Conservation (phyloP, 2,113 vertebrate genomes). For the Oxyura jamaicensis region DNA sequence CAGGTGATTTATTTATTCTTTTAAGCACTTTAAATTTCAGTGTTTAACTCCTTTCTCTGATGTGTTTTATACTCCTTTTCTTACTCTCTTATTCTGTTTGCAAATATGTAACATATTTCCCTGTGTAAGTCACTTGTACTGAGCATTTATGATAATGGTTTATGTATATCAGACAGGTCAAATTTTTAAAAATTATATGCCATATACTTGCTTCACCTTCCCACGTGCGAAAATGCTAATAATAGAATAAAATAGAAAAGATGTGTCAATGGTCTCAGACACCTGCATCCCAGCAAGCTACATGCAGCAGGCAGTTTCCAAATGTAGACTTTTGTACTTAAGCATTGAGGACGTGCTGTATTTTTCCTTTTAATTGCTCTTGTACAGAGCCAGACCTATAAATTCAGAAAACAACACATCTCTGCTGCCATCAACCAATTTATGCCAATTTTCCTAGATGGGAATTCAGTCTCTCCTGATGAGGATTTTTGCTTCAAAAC, state of each 20-base stretch:
- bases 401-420: neutral
- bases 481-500: neutral
- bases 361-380: neutral
- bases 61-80: neutral
- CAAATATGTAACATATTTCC: neutral
- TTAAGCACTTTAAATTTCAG: neutral
- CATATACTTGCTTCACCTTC: neutral
- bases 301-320: neutral
- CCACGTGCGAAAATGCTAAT: neutral
- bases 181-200: neutral
- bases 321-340: neutral
- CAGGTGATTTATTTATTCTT: constrained; percentile 72
- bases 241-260: neutral
- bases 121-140: neutral
- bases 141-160: neutral
- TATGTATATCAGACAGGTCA: neutral
- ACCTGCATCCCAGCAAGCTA: neutral
- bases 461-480: neutral
- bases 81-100: neutral
- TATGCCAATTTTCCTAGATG: neutral
- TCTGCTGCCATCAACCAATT: neutral
- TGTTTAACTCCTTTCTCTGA: constrained; percentile 16
- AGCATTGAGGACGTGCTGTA: neutral
- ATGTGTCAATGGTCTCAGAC: neutral
- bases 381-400: neutral